Conservation (phyloP, 2,113 vertebrate species). For the Caretta caretta region DNA sequence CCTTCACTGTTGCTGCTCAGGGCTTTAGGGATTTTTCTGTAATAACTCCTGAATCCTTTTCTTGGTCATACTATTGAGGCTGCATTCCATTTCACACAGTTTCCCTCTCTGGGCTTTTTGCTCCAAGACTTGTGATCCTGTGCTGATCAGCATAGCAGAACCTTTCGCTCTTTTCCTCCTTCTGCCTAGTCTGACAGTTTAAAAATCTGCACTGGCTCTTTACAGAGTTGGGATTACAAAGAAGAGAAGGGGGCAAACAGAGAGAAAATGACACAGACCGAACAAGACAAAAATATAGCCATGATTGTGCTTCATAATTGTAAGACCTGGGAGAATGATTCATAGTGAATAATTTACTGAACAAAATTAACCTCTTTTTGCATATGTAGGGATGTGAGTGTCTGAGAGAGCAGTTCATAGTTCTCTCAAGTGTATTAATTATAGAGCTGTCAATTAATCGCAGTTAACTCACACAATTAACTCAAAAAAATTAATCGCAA, state of each 20-base stretch:
- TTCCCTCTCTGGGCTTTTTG: not conserved
- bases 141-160: not conserved
- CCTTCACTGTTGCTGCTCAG: not conserved
- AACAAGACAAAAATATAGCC: not conserved
- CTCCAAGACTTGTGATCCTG: not conserved
- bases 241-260: not conserved
- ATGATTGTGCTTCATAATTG: not conserved
- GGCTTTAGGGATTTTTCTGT: not conserved
- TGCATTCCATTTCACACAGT: not conserved
- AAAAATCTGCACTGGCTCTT: not conserved
- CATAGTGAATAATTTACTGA: not conserved
- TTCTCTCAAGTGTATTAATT: not conserved
- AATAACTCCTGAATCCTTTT: constrained; percentile 13
- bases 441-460: not conserved
- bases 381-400: not conserved
- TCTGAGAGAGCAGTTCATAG: not conserved
- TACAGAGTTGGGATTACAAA: not conserved
- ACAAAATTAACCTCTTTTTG: not conserved
- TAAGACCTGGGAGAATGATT: not conserved
- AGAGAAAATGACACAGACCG: not conserved
- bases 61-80: not conserved
- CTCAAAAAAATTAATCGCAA: too few species aligned
- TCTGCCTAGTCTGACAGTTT: not conserved
- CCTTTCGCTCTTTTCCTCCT: not conserved
- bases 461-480: too few species aligned